Evolutionary conservation across 2,797 vertebrate species (phyloP).

Genomic region (Pogonophryne albipinna): DNA sequence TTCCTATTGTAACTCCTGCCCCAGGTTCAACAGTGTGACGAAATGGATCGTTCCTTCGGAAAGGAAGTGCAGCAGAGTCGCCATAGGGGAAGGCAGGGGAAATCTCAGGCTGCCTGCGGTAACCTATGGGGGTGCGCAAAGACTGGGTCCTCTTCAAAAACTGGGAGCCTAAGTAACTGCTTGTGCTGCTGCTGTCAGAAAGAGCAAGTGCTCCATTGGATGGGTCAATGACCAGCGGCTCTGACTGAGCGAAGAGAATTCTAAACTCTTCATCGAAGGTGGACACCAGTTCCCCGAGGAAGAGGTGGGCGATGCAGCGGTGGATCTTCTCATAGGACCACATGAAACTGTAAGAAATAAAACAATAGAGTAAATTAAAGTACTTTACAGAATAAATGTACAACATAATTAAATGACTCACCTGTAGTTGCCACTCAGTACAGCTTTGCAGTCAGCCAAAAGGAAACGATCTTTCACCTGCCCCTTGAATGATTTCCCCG

Average conservation of each 20-base stretch:
- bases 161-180: slow-evolving; percentile 72
- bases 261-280: slow-evolving; percentile 98
- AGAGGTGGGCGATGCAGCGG: slow-evolving; percentile 96
- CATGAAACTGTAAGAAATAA: slow-evolving; percentile 89
- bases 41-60: slow-evolving; percentile 89
- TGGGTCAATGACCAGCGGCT: slow-evolving; percentile 91
- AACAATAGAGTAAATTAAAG: background rate
- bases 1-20: slow-evolving; percentile 86
- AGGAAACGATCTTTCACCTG: slow-evolving; percentile 97
- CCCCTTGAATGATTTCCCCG: slow-evolving; percentile 96
- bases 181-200: slow-evolving; percentile 70
- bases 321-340: slow-evolving; percentile 99
- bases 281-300: slow-evolving; percentile 95
- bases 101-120: slow-evolving; percentile 84
- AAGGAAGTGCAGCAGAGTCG: slow-evolving; percentile 84
- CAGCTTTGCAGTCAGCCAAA: slow-evolving; percentile 93
- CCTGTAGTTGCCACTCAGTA: slow-evolving; percentile 98
- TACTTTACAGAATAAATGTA: slow-evolving; percentile 3
- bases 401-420: slow-evolving; percentile 67
- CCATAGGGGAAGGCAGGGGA: slow-evolving; percentile 80
- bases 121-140: slow-evolving; percentile 84
- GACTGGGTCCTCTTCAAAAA: slow-evolving; percentile 86
- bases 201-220: slow-evolving; percentile 79
- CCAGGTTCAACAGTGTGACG: slow-evolving; percentile 87
- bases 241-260: slow-evolving; percentile 95